A percentile compares a stretch with the other conserved stretches of the same genome.
These are phyloP conservation scores for Gymnopithys bicolor DNA, from an alignment of 2,797 vertebrate genomes.

Conservation along the genomic window DNA sequence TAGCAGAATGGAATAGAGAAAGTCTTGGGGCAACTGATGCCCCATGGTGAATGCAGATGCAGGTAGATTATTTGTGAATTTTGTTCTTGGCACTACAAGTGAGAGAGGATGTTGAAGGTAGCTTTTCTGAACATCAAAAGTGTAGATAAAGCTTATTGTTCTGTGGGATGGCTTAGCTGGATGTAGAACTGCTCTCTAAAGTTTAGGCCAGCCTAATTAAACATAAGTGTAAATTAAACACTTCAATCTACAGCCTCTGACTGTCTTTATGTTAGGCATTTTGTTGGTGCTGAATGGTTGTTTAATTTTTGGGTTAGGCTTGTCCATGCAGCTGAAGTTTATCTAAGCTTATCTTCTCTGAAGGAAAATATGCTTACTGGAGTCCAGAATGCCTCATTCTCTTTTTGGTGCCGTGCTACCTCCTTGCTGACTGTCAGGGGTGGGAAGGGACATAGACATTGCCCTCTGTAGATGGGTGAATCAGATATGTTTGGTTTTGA, in stretches of 20 bases:
- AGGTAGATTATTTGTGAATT: not conserved
- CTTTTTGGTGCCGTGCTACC: not conserved
- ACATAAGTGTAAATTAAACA: not conserved
- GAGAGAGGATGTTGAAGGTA: not conserved
- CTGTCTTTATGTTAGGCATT: not conserved
- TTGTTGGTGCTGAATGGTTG: not conserved
- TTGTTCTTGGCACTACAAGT: not conserved
- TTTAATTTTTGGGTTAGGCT: not conserved
- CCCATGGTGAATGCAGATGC: not conserved
- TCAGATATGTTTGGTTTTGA: rapidly evolving
- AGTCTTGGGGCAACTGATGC: not conserved
- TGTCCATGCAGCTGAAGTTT: not conserved
- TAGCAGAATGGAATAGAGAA: not conserved
- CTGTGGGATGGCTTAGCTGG: not conserved
- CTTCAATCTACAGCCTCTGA: not conserved
- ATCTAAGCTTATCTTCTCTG: not conserved
- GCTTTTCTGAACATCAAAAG: slow-evolving; percentile 20
- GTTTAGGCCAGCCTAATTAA: not conserved
- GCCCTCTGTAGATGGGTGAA: not conserved
- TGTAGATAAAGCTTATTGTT: slow-evolving; percentile 9
- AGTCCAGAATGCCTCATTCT: not conserved
- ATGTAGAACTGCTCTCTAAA: not conserved
- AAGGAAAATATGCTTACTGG: not conserved
- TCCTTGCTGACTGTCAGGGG: not conserved
- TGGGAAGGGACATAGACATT: not conserved